Evolutionary conservation across 2,888 invertebrate genomes (phyloP).

Genomic region (Aquatica leii): DNA sequence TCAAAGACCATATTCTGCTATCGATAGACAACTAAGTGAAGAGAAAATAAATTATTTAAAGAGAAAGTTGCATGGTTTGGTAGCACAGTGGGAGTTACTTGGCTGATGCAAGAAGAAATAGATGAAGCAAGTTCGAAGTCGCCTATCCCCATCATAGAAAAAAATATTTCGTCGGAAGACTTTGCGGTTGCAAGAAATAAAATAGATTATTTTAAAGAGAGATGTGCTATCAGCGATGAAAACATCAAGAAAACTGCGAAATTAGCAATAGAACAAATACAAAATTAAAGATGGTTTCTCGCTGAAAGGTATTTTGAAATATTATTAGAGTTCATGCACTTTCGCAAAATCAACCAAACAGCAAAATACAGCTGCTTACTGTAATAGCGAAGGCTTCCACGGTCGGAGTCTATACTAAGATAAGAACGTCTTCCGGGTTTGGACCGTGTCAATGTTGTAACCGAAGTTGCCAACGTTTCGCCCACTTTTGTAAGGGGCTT

Average conservation of each 20-base stretch:
- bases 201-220: constrained; percentile 4
- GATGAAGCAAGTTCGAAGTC: background rate
- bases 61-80: background rate
- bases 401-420: too few species aligned
- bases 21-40: background rate
- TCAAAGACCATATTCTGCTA: constrained; percentile 3
- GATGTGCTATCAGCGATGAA: background rate
- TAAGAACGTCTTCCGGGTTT: too few species aligned
- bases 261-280: background rate
- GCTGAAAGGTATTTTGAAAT: background rate
- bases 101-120: constrained; percentile 6
- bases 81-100: constrained; percentile 10
- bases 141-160: background rate
- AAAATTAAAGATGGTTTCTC: constrained; percentile 8
- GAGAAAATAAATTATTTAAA: background rate
- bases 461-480: too few species aligned
- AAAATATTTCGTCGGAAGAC: constrained; percentile 8
- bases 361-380: too few species aligned
- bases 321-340: too few species aligned
- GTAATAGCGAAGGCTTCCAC: too few species aligned
- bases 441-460: too few species aligned
- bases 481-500: too few species aligned
- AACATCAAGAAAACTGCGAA: background rate
- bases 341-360: too few species aligned
- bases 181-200: constrained; percentile 3